Evolutionary conservation across 2,888 invertebrate genomes (phyloP), one percentile per base, ranked within the genome.

Genomic region (Nemotelus pantherinus): DNA sequence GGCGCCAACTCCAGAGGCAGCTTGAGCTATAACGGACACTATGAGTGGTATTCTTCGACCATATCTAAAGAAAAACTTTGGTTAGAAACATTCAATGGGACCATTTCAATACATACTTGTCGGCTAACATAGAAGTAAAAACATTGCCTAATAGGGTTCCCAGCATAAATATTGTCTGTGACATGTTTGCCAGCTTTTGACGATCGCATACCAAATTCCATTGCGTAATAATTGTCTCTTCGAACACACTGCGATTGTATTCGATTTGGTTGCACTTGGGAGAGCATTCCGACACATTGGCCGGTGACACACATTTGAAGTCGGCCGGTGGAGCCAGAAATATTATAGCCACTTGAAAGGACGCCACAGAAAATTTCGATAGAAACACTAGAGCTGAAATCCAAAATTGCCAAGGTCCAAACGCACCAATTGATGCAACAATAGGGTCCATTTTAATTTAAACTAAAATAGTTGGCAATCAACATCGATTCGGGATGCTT

Each of bases 311-410:
- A 82, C 92, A 92, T 43, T 88, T 89, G 82, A 89, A 74, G 39
- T 89, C 87, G 76, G 90, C 89, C 0, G 91, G 91, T 0, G 94
- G 93, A 4, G 93, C 93, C 80, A 94, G 89, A 83, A 94, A 94
- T 78, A 94, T 92, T 79, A 94, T 93, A 80, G 91, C 93, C 84
- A 94, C 89, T 83, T 94, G 93, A 83, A 94, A 93, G 93, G 94
- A 94, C 0, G 93, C 94, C 0, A 93, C 92, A 0, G 94, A 93
- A 83, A 94, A 93, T 85, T 94, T 94, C 77, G 92, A 90, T 7
- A 93, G 87, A 80, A 92, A 92, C 53, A 93, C 90, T 0, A 92
- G 89, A 68, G 90, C 86, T 81, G 93, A 93, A 75, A 94, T 89
- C 88, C 91, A 89, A 80, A 94, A 88, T 83, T 94, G 94, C 93